Evolutionary conservation across 2,888 invertebrate genomes (phyloP), one percentile per base, ranked within the genome.

Genomic region (Eurytoma adleriae): DNA sequence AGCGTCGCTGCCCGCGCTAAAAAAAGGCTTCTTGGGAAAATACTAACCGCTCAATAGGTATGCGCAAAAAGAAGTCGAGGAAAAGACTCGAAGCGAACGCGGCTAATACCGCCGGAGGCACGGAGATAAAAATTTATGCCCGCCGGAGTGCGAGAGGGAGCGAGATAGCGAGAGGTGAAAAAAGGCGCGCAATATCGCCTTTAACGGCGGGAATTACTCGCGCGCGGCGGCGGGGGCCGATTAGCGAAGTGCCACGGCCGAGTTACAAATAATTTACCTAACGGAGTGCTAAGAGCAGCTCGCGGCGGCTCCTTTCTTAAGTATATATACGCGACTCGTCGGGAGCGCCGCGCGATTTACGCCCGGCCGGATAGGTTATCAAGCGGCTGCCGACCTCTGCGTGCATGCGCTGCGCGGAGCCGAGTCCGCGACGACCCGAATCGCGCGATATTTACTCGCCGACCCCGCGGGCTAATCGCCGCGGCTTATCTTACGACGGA

Each of bases 391-490:
- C 59, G 52, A 57, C 73, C 73, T 62, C 50, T 18, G 40, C 40
- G 40, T 40, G 56, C 24, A 24, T 24, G 24, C 24, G 24, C 24
- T 56, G 52, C 62, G 16, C 62, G 16, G n/a, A 27, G 64, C 20
- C 24, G 67, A 57, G 56, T 27, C 54, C 27, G 68, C 52, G 48
- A 16, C 20, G 68, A 50, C 88, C 87, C 84, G 84, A 87, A 87
- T 89, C 87, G 87, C 86, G 86, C 85, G 87, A 24, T 89, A 89
- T 90, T 88, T 88, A 88, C 89, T 88, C 86, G 86, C 86, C 40
- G 40, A 40, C 40, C 40, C 85, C 85, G 40, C 40, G 30, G 66
- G 87, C 86, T 90, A 89, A 89, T 89, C 89, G 85, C 86, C 84
- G 83, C 82, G 40, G 7, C 40, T 40, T 40, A 40, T 40, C 40